Evolutionary conservation across 2,888 invertebrate genomes (phyloP), one percentile per base, ranked within the genome.

Genomic region (Aquatica leii): DNA sequence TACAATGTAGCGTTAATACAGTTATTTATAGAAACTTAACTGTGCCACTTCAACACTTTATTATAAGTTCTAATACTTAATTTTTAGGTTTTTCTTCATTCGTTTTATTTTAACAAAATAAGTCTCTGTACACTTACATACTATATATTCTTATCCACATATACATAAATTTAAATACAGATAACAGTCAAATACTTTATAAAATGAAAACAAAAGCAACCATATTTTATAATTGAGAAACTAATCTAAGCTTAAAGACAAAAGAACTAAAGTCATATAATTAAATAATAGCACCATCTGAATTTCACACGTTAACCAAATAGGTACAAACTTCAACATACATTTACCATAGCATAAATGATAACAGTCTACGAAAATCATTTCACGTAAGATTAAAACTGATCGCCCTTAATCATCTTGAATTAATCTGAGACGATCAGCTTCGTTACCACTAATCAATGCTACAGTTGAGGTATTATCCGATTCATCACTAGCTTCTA

Each of bases 401-500:
- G 11, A 14, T 24, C 34, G 14, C n/a, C 34, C 12, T 31, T 31
- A 15, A 2, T 41, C 59, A 8, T 31, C 24, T 15, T 21, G 15
- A 40, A 4, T 48, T 21, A 11, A 12, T 15, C 49, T 49, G 11
- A 48, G 48, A 5, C 18, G 11, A 52, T 56, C 43, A 18, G 11
- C 31, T 48, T 56, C 46, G 3, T 31, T 12, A 18, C 15, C 21
- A 37, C 9, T 43, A 50, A 61, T 34, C 17, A 61, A 14, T 35
- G 17, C 31, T 14, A 12, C 24, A 6, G 43, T 51, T 8, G 62
- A 58, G 43, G 12, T 24, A 20, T 12, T 24, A 17, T 17, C 46
- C 66, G 69, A 79, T 24, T 69, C 68, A 20, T 69, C 67, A 43
- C 59, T 75, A 24, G 70, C 73, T 58, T 73, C 73, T 11, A 57